Base-by-base conservation (phyloP, 2,888 invertebrate species). In the Morinoia aosen region DNA sequence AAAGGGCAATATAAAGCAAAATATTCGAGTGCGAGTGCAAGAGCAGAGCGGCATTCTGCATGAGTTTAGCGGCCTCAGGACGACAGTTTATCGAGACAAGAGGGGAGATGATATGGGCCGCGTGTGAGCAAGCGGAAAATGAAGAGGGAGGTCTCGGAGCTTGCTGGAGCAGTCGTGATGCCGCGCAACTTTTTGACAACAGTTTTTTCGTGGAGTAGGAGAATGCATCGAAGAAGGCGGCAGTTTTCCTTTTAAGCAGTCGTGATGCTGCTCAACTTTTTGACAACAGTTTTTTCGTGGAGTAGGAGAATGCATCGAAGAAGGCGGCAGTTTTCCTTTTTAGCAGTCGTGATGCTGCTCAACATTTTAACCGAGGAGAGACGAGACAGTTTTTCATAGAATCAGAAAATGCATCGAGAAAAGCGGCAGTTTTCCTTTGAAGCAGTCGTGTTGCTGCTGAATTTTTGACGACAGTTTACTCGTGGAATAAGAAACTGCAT, bases 101-200 rank as follows among this genome's bases (percentile, higher is more conserved):
- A 76, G 76, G 33, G 76, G 33, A 19, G 76, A 76, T 76, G 76
- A 19, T 76, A 76, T 76, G 76, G 33, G 76, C 76, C 2, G 76
- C 25, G 76, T 76, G 76, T 76, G 76, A 76, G 76, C 76, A 25
- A 76, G 76, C 76, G 76, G 76, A 76, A 76, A 76, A 76, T 76
- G 33, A 76, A 76, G 76, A 76, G 76, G 76, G 76, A 76, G 76
- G 33, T 76, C 76, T 16, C 76, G 25, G 33, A 76, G 76, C 76
- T 76, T 12, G 19, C 76, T 76, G 76, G 25, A 76, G 33, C 16
- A 76, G 76, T 33, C 8, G 76, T 33, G 76, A 76, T 76, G 76
- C 76, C 25, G 25, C 33, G 8, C 25, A 33, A 33, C 25, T 76
- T 76, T 76, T 76, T 19, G 25, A 76, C 25, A 33, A 25, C 8